Conservation (phyloP, 1,140 invertebrate species). For the Ceratina australensis region DNA sequence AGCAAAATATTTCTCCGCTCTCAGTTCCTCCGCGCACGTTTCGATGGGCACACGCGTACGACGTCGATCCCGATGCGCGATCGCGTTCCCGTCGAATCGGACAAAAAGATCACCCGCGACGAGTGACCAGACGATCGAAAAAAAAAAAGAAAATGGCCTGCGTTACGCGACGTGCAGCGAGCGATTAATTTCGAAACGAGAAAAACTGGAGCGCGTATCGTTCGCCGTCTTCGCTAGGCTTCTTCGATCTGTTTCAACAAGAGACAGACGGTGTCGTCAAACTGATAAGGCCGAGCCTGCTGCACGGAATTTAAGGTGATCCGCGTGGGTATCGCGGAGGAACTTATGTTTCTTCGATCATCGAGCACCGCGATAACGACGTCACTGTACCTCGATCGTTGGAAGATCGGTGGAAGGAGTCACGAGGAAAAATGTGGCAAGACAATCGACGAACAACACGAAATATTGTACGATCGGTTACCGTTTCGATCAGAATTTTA, state of each 20-base stretch:
- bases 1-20: not conserved
- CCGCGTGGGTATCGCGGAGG: constrained; percentile 53
- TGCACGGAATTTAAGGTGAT: constrained; percentile 54
- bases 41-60: not conserved
- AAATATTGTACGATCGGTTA: too few species aligned
- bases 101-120: not conserved
- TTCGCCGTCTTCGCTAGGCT: constrained; percentile 8
- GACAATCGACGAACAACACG: too few species aligned
- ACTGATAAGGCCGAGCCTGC: constrained; percentile 68
- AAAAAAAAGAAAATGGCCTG: not conserved
- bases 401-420: too few species aligned
- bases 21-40: not conserved
- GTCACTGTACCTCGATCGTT: not conserved
- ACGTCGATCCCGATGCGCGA: not conserved
- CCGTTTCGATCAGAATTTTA: too few species aligned
- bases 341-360: constrained; percentile 48
- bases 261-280: constrained; percentile 63
- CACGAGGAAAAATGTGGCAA: too few species aligned
- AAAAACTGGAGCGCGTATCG: constrained; percentile 42
- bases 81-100: not conserved
- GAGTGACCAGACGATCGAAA: not conserved
- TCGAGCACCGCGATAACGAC: constrained; percentile 27
- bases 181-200: constrained; percentile 35
- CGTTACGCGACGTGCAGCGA: not conserved
- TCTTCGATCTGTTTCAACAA: constrained; percentile 56